Evolutionary conservation across 1,140 invertebrate genomes (phyloP).

Genomic region (Lamellibrachia luymesi): DNA sequence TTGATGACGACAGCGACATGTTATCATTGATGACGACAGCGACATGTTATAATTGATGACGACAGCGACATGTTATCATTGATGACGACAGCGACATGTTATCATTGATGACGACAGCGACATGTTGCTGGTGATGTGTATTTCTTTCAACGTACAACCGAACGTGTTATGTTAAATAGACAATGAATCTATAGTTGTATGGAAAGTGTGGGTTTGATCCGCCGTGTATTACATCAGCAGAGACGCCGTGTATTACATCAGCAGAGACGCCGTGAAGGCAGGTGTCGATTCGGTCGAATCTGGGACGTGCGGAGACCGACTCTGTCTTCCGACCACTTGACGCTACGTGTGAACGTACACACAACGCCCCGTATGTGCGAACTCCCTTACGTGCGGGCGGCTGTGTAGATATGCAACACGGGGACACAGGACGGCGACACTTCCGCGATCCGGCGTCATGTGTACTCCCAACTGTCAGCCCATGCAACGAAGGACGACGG

Average conservation of each 20-base stretch:
- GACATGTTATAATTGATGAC: too few species aligned
- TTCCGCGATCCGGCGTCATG: too few species aligned
- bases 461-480: background rate
- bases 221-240: background rate
- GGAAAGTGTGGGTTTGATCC: background rate
- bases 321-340: background rate
- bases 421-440: background rate
- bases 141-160: background rate
- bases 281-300: too few species aligned
- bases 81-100: too few species aligned
- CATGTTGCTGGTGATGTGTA: background rate
- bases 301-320: too few species aligned
- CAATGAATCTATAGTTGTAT: background rate
- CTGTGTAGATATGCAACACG: background rate
- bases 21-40: too few species aligned
- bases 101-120: background rate
- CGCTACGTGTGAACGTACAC: background rate
- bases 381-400: background rate
- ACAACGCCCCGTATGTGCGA: background rate
- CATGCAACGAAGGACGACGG: background rate
- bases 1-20: too few species aligned
- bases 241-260: background rate
- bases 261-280: too few species aligned
- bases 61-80: too few species aligned
- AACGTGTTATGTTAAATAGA: background rate